Evolutionary conservation across 2,888 invertebrate species (phyloP).

Genomic region (Melanostoma scalare): DNA sequence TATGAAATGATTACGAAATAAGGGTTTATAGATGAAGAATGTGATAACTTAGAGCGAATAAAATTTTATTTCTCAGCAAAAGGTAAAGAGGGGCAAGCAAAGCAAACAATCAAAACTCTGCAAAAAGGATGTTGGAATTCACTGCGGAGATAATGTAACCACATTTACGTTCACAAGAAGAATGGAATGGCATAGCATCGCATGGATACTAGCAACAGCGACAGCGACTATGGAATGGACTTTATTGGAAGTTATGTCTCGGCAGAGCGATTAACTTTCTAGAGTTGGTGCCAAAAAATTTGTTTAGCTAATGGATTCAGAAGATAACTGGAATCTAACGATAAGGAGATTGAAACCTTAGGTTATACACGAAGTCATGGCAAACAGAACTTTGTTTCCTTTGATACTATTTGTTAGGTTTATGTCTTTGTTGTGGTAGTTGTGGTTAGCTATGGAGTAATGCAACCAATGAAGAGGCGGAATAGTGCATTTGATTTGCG

Average conservation of each 20-base stretch:
- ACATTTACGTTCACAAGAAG: too few species aligned
- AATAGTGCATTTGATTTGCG: background rate
- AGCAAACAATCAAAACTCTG: slow-evolving; percentile 20
- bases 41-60: background rate
- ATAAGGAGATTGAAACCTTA: slow-evolving; percentile 43
- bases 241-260: slow-evolving; percentile 50
- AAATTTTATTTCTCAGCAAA: slow-evolving; percentile 3
- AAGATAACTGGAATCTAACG: slow-evolving; percentile 41
- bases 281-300: slow-evolving; percentile 54
- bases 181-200: too few species aligned
- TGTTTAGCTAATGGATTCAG: slow-evolving; percentile 58
- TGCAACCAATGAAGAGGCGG: background rate
- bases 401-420: slow-evolving; percentile 23
- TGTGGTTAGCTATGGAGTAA: slow-evolving; percentile 2
- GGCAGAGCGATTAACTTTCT: slow-evolving; percentile 59
- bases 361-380: slow-evolving; percentile 44
- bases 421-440: slow-evolving; percentile 23
- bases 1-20: too few species aligned
- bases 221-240: slow-evolving; percentile 17
- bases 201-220: slow-evolving; percentile 14
- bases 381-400: background rate
- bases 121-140: slow-evolving; percentile 39
- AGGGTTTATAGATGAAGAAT: too few species aligned
- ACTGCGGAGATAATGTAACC: too few species aligned
- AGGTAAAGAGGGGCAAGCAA: background rate